Base-by-base conservation (phyloP, 2,797 vertebrate genomes). In the Sylvia borin region DNA sequence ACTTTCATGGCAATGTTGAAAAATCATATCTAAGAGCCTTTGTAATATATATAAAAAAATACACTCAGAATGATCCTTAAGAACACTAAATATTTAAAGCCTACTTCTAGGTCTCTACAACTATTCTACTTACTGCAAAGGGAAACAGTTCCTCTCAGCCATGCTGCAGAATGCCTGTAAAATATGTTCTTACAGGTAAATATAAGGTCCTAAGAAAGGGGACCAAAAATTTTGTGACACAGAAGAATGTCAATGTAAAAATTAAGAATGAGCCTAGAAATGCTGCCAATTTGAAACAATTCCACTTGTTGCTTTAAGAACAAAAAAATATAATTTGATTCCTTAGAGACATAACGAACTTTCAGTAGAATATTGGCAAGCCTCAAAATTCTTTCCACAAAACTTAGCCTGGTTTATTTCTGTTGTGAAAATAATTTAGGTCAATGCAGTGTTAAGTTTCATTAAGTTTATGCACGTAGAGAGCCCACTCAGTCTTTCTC, bases 381-480 rank as follows among this genome's bases (percentile, higher is more conserved):
- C 9, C 21, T 81, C 13, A 16, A 31, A 24, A 2, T 5, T 53
- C 67, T 72, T 93, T 84, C 11, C 15, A 20, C 10, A 53, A 70
- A 88, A 79, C 14, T 43, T 83, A 27, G 11, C 9, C 31, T 58
- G 15, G 40, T 82, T 93, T 76, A 29, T 76, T 85, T 89, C 27
- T 89, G 40, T 53, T 89, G 14, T 57, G 55, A 85, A 92, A 90
- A 92, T 94, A 92, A 71, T 29, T 62, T 68, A 88, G 29, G 26
- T 86, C 62, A 90, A 67, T 71, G 14, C 50, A 50, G 26, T n/a
- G 55, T 51, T 45, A 88, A 32, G 19, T 61, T 90, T 93, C 64
- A 76, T 94, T 85, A 92, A 77, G 51, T 71, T 90, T 26, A 21
- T 26, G 16, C 19, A 45, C 17, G 42, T 21, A 72, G 51, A 72